These are phyloP conservation scores for Pyrocephalus nanus DNA, from an alignment of 2,797 vertebrate species.

Conservation along the genomic window DNA sequence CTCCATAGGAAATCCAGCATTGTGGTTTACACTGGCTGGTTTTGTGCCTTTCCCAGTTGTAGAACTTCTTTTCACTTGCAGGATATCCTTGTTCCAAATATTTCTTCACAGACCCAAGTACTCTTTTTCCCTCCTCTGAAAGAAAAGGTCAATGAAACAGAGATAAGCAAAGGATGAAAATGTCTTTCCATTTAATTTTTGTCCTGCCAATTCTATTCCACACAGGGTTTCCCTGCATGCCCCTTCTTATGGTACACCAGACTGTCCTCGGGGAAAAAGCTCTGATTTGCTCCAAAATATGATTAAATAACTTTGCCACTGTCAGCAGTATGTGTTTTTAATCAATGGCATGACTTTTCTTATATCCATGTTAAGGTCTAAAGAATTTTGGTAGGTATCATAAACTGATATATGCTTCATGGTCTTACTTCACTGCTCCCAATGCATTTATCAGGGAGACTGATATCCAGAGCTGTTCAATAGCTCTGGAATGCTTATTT, in stretches of 20 bases:
- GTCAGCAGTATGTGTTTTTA: neutral
- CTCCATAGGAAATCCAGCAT: constrained; percentile 44
- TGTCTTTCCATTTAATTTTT: neutral
- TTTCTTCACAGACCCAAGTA: neutral
- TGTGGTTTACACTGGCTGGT: neutral
- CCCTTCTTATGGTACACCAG: neutral
- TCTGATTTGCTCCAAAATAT: neutral
- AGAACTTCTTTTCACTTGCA: constrained; percentile 23
- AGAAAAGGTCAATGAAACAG: constrained; percentile 49
- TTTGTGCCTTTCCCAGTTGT: constrained; percentile 27
- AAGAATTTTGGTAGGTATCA: constrained; percentile 2
- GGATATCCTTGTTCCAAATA: constrained; percentile 21
- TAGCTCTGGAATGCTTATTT: neutral
- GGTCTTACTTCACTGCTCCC: neutral
- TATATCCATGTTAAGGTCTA: neutral
- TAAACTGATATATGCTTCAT: neutral
- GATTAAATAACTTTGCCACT: neutral
- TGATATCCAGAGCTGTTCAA: neutral
- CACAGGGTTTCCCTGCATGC: neutral
- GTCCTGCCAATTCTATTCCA: neutral
- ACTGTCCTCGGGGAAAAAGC: neutral
- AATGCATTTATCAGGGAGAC: neutral
- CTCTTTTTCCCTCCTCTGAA: constrained; percentile 34
- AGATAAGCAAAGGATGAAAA: constrained; percentile 19
- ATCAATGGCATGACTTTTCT: neutral